A percentile compares a stretch with the other conserved stretches of the same genome.
phyloP scores from a whole-genome alignment of 1,140 invertebrate species.

The Eupristina koningsbergeri region DNA sequence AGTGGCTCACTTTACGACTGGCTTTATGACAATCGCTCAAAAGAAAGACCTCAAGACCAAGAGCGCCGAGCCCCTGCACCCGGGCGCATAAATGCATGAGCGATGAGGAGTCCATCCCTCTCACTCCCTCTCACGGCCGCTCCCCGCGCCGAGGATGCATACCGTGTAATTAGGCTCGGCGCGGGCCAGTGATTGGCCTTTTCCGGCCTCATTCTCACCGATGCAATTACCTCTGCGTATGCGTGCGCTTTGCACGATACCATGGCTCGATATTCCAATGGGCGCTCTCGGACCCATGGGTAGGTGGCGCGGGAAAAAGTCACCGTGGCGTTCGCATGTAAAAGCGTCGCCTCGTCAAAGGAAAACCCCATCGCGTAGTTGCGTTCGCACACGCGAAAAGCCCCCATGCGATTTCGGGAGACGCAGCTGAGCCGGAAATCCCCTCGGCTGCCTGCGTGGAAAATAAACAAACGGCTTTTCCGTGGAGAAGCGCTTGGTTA shows the following conservation, averaged over 20 bases:
- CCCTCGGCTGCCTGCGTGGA: too few relatives aligned
- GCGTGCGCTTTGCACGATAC: background rate
- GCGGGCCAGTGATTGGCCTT: conserved; percentile 2
- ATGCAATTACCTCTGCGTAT: conserved; percentile 6
- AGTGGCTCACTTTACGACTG: conserved; percentile 45
- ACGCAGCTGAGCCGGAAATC: background rate
- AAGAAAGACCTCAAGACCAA: conserved; percentile 22
- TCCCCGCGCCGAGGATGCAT: background rate
- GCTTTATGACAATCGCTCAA: conserved; percentile 46
- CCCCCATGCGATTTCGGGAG: too few relatives aligned
- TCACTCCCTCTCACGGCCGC: background rate
- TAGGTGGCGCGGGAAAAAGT: background rate
- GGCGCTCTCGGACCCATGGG: background rate
- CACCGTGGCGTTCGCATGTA: background rate
- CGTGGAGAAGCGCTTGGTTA: background rate
- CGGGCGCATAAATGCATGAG: conserved; percentile 26
- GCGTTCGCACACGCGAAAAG: too few relatives aligned
- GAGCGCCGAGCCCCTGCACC: background rate
- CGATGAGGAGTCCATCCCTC: conserved; percentile 32
- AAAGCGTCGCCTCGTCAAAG: background rate
- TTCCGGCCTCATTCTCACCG: conserved; percentile 33
- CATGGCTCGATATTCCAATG: conserved; percentile 1
- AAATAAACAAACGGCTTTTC: too few relatives aligned
- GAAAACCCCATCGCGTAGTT: background rate
- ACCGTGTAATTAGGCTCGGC: conserved; percentile 27